Evolutionary conservation across 1,140 invertebrate species (phyloP).

Genomic region (Marisa cornuarietis): DNA sequence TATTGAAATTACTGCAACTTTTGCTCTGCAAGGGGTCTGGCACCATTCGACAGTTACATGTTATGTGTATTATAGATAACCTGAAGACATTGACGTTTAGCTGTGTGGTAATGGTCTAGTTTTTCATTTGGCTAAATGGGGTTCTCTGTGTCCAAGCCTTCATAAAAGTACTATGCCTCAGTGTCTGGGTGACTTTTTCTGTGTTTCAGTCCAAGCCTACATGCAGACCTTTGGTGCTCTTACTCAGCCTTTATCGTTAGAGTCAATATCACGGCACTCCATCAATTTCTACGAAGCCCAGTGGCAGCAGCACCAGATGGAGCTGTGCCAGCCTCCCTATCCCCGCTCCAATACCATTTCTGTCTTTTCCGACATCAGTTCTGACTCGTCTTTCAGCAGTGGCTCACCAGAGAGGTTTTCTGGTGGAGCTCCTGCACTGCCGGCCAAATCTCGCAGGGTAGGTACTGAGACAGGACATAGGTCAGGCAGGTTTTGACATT

Average conservation of each 20-base stretch:
- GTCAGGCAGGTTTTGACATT: no score
- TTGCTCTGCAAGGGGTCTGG: no score
- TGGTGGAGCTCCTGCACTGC: conserved; percentile 35
- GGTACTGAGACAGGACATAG: neutral
- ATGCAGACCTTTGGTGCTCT: conserved; percentile 95
- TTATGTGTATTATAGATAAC: no score
- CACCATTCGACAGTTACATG: no score
- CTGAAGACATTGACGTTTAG: no score
- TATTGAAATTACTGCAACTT: no score
- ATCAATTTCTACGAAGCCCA: conserved; percentile 76
- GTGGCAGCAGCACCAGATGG: conserved; percentile 75
- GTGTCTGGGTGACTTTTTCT: neutral
- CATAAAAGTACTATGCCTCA: neutral
- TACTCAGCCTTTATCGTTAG: conserved; percentile 79
- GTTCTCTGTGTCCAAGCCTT: neutral
- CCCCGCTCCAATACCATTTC: conserved; percentile 63
- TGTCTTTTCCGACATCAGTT: conserved; percentile 56
- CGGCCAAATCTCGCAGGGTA: conserved; percentile 51
- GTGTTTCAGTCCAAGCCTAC: conserved; percentile 86
- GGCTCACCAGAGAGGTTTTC: conserved; percentile 30
- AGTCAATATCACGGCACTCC: conserved; percentile 81
- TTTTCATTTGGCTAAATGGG: neutral
- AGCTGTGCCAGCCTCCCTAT: conserved; percentile 65
- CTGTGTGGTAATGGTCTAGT: neutral
- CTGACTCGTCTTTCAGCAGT: conserved; percentile 47